phyloP scores from a whole-genome alignment of 2,888 invertebrate species.

The Mamestra brassicae region DNA sequence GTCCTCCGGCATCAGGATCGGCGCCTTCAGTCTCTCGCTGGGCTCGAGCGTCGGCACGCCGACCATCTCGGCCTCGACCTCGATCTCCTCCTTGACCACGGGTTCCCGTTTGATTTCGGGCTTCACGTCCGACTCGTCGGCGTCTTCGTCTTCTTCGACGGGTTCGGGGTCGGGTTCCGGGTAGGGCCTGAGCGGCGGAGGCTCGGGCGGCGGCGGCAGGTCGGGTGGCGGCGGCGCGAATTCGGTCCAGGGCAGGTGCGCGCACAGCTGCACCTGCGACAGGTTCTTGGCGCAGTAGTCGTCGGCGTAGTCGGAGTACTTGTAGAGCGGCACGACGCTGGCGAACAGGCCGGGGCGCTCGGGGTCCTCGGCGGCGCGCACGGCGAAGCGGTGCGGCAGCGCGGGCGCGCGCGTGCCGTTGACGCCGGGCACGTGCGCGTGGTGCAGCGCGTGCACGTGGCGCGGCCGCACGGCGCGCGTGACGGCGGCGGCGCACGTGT shows the following conservation, averaged over 20 bases:
- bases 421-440: slow-evolving; percentile 90
- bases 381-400: slow-evolving; percentile 83
- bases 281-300: slow-evolving; percentile 87
- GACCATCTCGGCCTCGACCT: slow-evolving; percentile 60
- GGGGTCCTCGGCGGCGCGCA: slow-evolving; percentile 76
- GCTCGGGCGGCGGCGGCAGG: slow-evolving; percentile 80
- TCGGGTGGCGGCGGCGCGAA: slow-evolving; percentile 84
- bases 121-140: slow-evolving; percentile 39
- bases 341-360: slow-evolving; percentile 81
- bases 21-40: slow-evolving; percentile 83
- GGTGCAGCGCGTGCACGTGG: slow-evolving; percentile 90
- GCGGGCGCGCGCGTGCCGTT: slow-evolving; percentile 91
- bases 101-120: slow-evolving; percentile 49
- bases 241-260: slow-evolving; percentile 80
- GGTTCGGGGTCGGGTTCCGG: slow-evolving; percentile 79
- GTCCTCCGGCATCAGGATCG: slow-evolving; percentile 76
- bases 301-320: slow-evolving; percentile 88
- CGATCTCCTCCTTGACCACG: slow-evolving; percentile 57
- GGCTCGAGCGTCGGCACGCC: slow-evolving; percentile 72
- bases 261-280: slow-evolving; percentile 80
- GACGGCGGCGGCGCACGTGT: slow-evolving; percentile 80
- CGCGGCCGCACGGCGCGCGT: slow-evolving; percentile 85
- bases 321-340: slow-evolving; percentile 86
- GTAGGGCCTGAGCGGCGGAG: slow-evolving; percentile 81
- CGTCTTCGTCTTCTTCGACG: slow-evolving; percentile 60